Evolutionary conservation across 1,140 invertebrate species (phyloP).

Genomic region (Grapholita molesta): DNA sequence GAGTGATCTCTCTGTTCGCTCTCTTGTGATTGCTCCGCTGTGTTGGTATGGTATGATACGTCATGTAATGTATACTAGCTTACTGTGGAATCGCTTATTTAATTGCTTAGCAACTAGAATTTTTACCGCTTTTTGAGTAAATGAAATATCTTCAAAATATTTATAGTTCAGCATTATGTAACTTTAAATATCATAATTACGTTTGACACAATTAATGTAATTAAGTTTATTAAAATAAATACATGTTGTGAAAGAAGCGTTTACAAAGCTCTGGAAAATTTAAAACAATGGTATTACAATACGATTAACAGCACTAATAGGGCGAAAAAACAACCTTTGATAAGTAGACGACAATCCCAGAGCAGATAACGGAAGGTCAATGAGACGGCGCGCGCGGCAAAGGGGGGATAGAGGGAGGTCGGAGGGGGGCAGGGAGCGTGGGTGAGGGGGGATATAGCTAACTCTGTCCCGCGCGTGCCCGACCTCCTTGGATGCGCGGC

Average conservation of each 20-base stretch:
- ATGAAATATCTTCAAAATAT: not conserved
- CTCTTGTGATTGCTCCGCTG: constrained; percentile 72
- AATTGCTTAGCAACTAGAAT: constrained; percentile 68
- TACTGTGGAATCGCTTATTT: constrained; percentile 74
- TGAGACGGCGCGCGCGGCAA: constrained; percentile 42
- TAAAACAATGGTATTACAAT: constrained; percentile 1
- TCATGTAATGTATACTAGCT: constrained; percentile 73
- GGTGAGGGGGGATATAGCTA: constrained; percentile 25
- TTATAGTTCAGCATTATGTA: not conserved
- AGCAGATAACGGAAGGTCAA: constrained; percentile 74
- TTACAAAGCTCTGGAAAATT: not conserved
- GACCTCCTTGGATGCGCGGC: constrained; percentile 75
- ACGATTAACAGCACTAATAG: constrained; percentile 12
- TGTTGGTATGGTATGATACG: constrained; percentile 70
- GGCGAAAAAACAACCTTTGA: constrained; percentile 27
- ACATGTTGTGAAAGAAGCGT: not conserved
- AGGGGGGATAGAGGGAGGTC: constrained; percentile 26
- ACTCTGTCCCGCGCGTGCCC: constrained; percentile 56
- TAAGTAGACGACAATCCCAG: constrained; percentile 57
- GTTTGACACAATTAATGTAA: not conserved
- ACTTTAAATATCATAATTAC: not conserved
- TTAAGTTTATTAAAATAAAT: not conserved
- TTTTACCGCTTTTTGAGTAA: constrained; percentile 59
- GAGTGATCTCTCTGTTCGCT: constrained; percentile 68
- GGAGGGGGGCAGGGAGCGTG: constrained; percentile 26